Evolutionary conservation across 2,797 vertebrate species (phyloP), one percentile per base, ranked within the genome.

Genomic region (Salmo trutta): DNA sequence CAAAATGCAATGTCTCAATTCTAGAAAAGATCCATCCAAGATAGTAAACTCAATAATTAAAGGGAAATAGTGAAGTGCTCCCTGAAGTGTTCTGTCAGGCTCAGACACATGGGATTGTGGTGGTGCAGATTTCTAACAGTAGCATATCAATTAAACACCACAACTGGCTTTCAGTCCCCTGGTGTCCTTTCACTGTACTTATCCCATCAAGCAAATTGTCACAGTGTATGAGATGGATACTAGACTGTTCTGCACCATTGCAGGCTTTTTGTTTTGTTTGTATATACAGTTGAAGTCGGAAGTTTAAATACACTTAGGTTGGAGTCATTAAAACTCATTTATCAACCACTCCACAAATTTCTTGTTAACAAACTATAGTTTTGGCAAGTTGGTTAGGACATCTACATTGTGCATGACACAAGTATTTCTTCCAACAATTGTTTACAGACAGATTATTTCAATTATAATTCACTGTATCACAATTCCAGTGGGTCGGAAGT

Each of bases 211-310:
- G 62, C 0, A 36, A 74, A 66, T n/a, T 12, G 54, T n/a, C 52
- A 75, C 17, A 2, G 56, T 75, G 21, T 15, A 67, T 33, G 27
- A 67, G 27, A 27, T 64, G 14, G 0, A 4, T 52, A 14, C 2
- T 54, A 17, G 16, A 29, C 4, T 1, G 64, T n/a, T 21, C 6
- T 24, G 8, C 15, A 29, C 54, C 15, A 67, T 4, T 33, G 12
- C 29, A 53, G n/a, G 31, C 14, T 47, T 15, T 71, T 54, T 71
- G 53, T 54, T 76, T n/a, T 79, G 53, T 59, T 33, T 8, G 36
- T 7, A 8, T 41, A 8, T 33, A 33, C 33, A 31, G 33, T 33
- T 33, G 33, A 33, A 33, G 33, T 33, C 33, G 33, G 33, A 33
- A 33, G 5, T 33, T 33, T 33, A 33, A 33, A 33, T 33, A 33